Percentiles rank a stretch among this genome's conserved stretches.
phyloP scores from a whole-genome alignment of 2,797 vertebrate species.

The Avahi laniger region DNA sequence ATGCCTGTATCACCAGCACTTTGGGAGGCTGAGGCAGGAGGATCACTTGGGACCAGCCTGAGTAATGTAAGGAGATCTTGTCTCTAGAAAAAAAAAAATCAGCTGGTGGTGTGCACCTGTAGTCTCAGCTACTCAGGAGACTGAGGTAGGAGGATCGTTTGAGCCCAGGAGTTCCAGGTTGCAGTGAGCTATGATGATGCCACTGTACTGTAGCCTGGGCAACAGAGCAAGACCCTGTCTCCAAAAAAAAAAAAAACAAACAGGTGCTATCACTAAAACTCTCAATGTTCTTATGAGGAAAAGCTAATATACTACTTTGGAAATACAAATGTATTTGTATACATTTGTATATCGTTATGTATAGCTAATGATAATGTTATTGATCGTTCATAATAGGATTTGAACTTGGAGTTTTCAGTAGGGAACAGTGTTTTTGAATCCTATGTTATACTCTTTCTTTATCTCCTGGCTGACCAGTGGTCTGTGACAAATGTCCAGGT shows the following conservation, averaged over 20 bases:
- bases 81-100: neutral
- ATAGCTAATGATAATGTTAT: neutral
- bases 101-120: neutral
- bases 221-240: neutral
- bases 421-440: neutral
- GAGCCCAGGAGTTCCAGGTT: neutral
- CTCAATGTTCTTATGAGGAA: neutral
- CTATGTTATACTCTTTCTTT: neutral
- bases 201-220: neutral
- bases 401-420: constrained; percentile 6
- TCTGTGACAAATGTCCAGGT: neutral
- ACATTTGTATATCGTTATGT: neutral
- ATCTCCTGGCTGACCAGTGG: neutral
- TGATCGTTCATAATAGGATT: neutral
- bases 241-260: neutral
- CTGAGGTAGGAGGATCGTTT: neutral
- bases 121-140: neutral
- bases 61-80: neutral
- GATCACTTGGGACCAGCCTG: neutral
- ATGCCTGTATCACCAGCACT: neutral
- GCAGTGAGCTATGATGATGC: neutral
- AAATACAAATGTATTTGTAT: neutral
- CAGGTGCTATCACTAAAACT: neutral
- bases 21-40: neutral
- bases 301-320: neutral